Evolutionary conservation across 2,113 vertebrate species (phyloP).

Genomic region (Hoplias malabaricus): DNA sequence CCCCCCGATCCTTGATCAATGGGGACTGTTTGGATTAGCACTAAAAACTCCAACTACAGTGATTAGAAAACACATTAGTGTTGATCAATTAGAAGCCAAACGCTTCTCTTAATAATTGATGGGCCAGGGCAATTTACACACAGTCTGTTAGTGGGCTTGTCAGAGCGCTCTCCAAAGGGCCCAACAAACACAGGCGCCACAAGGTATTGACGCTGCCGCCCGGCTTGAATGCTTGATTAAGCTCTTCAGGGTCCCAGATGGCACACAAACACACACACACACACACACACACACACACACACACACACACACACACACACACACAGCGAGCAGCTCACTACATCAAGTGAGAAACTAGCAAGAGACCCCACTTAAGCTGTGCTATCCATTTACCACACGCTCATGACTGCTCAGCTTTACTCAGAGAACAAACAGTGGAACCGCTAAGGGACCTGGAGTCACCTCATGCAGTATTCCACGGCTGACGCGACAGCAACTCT

Average conservation of each 20-base stretch:
- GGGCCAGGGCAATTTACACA: conserved; percentile 84
- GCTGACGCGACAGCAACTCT: conserved; percentile 32
- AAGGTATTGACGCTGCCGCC: conserved; percentile 86
- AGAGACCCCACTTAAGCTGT: conserved; percentile 78
- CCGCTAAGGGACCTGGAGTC: conserved; percentile 34
- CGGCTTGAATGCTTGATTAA: conserved; percentile 94
- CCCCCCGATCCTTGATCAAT: conserved; percentile 83
- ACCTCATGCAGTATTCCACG: conserved; percentile 21
- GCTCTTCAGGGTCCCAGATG: conserved; percentile 84
- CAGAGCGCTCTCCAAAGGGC: conserved; percentile 84
- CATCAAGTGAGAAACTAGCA: conserved; percentile 91
- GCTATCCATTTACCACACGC: conserved; percentile 76
- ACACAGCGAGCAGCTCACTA: conserved; percentile 64
- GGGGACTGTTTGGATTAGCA: conserved; percentile 93
- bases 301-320: conserved; percentile 43
- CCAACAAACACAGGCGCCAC: conserved; percentile 92
- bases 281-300: conserved; percentile 55
- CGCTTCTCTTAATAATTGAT: conserved; percentile 98
- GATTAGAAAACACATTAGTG: conserved; percentile 99
- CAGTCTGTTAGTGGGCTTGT: conserved; percentile 86
- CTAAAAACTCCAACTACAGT: conserved; percentile 98
- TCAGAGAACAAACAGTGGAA: conserved; percentile 47
- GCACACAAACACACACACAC: conserved; percentile 62
- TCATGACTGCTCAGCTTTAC: conserved; percentile 40
- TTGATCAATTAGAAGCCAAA: conserved; percentile 98